Base-by-base conservation (phyloP, 2,113 vertebrate genomes). In the Propithecus coquereli region DNA sequence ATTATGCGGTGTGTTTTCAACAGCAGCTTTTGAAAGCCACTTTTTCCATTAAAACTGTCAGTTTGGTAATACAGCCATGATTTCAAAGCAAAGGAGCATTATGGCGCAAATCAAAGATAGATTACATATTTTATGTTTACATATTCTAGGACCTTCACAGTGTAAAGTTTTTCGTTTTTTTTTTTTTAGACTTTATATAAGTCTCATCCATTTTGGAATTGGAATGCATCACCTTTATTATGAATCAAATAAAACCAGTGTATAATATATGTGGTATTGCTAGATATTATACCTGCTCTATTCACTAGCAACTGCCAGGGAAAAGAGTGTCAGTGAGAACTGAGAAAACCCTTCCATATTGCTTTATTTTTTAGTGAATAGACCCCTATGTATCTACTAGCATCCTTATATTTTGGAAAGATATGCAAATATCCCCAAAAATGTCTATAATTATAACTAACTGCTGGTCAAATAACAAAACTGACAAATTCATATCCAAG, bases 11-110 rank as follows among this genome's bases (percentile, higher is more conserved):
- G 59, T 96, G 80, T 93, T 98, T 98, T 97, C 95, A 97, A 97
- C 94, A 93, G 76, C 88, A 98, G 91, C 96, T 98, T 98, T 98
- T 97, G 97, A 98, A 98, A 97, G 71, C 77, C 22, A 86, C 97
- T 97, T 98, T 97, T 98, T 97, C 94, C 70, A 95, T 97, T 98
- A 98, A 96, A 98, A 94, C 57, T 98, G 91, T 91, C 94, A 95
- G 94, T 96, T 98, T 98, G 92, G 74, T 98, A 96, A 97, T 96
- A 96, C 25, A 93, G 90, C 76, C 73, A 95, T 96, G 92, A 96
- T 98, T 98, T 98, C 97, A 98, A 98, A 98, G 90, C 83, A 98
- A 77, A 98, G 92, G 71, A 96, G 71, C 92, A 97, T 96, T 98
- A 94, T 96, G 59, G 81, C 23, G 37, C 84, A 97, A 98, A 97